Conservation (phyloP, 2,113 vertebrate species). For the Dolichotis patagonum region DNA sequence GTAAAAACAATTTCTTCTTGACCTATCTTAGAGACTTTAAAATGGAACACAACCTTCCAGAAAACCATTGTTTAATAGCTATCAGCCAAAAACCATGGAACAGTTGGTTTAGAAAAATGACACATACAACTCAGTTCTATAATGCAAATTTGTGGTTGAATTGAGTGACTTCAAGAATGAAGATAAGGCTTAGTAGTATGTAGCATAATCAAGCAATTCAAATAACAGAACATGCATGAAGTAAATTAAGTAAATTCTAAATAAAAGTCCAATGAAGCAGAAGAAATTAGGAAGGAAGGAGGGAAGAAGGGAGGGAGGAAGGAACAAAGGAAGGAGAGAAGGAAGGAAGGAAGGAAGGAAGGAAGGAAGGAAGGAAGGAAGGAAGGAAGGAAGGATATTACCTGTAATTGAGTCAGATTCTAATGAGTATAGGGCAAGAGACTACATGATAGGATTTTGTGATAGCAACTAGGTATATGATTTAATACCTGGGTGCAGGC, state of each 20-base stretch:
- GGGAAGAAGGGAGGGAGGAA: not conserved
- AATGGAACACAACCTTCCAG: not conserved
- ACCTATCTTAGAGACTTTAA: not conserved
- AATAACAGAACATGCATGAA: not conserved
- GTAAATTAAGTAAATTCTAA: slow-evolving; percentile 42
- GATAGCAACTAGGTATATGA: not conserved
- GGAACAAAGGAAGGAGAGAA: not conserved
- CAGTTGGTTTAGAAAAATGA: not conserved
- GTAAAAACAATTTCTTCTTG: not conserved
- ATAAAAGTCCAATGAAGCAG: not conserved
- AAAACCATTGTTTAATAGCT: slow-evolving; percentile 1
- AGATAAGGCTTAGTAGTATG: not conserved
- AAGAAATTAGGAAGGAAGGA: not conserved
- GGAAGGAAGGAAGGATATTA: not conserved
- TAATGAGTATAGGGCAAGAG: not conserved
- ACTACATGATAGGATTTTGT: not conserved
- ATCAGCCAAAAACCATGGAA: not conserved
- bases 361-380: not conserved
- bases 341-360: not conserved
- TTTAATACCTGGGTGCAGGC: not conserved
- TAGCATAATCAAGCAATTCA: not conserved
- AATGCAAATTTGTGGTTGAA: not conserved
- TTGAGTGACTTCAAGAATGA: not conserved
- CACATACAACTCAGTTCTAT: not conserved
- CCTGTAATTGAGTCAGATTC: not conserved